Evolutionary conservation across 2,113 vertebrate genomes (phyloP).

Genomic region (Macquaria australasica): DNA sequence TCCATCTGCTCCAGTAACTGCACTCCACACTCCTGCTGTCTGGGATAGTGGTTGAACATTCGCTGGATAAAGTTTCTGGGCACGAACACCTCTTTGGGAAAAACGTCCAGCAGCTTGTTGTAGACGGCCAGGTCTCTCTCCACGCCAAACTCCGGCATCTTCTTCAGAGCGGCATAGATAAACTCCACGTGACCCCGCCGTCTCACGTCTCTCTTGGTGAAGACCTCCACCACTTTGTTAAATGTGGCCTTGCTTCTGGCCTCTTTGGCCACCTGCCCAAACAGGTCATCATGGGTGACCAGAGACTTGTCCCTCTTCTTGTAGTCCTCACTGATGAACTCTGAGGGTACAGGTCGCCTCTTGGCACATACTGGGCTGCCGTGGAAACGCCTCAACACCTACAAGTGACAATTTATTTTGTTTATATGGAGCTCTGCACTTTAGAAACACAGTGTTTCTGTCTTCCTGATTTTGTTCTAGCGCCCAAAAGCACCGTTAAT

Average conservation of each 20-base stretch:
- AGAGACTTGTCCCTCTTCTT: constrained; percentile 46
- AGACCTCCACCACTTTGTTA: constrained; percentile 81
- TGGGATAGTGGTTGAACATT: constrained; percentile 91
- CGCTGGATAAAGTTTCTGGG: constrained; percentile 87
- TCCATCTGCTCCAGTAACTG: constrained; percentile 92
- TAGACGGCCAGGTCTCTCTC: constrained; percentile 88
- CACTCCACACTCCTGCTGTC: constrained; percentile 91
- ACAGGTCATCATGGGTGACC: constrained; percentile 80
- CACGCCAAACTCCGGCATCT: constrained; percentile 90
- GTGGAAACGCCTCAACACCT: constrained; percentile 72
- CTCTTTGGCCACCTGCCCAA: constrained; percentile 66
- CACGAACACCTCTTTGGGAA: constrained; percentile 92
- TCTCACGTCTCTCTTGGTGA: constrained; percentile 80
- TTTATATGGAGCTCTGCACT: neutral
- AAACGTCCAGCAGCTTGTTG: constrained; percentile 90
- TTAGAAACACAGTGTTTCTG: neutral
- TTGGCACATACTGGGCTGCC: constrained; percentile 46
- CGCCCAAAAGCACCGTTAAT: neutral
- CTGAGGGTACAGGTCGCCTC: constrained; percentile 4
- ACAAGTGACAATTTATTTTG: neutral
- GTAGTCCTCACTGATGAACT: constrained; percentile 19
- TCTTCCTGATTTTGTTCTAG: neutral
- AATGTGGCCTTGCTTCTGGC: constrained; percentile 85
- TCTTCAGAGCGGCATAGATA: constrained; percentile 90
- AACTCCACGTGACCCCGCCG: constrained; percentile 91